Conservation (phyloP, 2,888 invertebrate genomes). For the Alloplasta piceator region DNA sequence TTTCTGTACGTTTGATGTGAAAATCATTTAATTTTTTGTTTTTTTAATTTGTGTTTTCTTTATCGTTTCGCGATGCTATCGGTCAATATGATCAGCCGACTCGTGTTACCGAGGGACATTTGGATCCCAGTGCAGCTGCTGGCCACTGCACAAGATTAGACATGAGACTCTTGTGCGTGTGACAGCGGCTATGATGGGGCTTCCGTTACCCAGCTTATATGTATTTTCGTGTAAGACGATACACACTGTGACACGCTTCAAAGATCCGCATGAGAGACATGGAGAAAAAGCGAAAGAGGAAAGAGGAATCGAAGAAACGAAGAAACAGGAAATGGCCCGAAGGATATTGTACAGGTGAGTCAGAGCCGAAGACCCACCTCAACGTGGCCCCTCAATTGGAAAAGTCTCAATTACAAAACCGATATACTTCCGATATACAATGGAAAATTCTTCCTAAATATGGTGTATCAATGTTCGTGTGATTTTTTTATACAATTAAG, state of each 20-base stretch:
- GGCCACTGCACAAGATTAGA: constrained; percentile 99
- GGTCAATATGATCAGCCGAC: not conserved
- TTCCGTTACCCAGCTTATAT: constrained; percentile 81
- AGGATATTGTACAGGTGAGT: constrained; percentile 44
- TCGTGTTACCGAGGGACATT: constrained; percentile 27
- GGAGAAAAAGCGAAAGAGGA: not conserved
- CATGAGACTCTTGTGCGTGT: constrained; percentile 98
- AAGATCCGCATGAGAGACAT: too few species aligned
- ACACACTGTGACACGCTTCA: constrained; percentile 35
- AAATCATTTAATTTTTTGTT: too few species aligned
- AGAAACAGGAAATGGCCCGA: constrained; percentile 50
- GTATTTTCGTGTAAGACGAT: constrained; percentile 53
- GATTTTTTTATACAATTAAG: not conserved
- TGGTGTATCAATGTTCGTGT: not conserved
- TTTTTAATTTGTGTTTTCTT: not conserved
- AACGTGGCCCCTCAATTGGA: not conserved
- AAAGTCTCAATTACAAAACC: constrained; percentile 21
- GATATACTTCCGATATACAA: too few species aligned
- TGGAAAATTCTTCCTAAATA: too few species aligned
- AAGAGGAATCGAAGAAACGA: constrained; percentile 17
- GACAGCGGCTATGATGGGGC: constrained; percentile 98
- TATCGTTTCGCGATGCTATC: not conserved
- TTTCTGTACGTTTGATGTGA: too few species aligned
- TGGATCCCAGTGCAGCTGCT: constrained; percentile 97
- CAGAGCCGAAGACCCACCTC: constrained; percentile 55